Evolutionary conservation across 2,113 vertebrate species (phyloP).

Genomic region (Sula dactylatra): DNA sequence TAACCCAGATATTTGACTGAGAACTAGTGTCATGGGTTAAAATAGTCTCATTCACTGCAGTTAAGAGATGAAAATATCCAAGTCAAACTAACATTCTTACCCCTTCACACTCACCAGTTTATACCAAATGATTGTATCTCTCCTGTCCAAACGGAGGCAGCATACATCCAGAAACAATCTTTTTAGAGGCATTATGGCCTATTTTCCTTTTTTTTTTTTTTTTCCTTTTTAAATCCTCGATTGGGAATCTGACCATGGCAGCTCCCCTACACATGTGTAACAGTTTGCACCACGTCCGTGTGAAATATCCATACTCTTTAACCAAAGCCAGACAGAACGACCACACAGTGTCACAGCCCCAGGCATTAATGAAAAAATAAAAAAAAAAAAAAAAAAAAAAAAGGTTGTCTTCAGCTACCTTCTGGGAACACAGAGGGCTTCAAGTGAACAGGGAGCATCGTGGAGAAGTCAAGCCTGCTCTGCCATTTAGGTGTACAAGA

Average conservation of each 20-base stretch:
- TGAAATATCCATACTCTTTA: background rate
- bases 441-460: background rate
- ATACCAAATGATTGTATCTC: background rate
- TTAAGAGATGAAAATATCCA: background rate
- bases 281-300: accelerated
- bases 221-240: accelerated
- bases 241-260: background rate
- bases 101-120: background rate
- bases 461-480: background rate
- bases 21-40: background rate
- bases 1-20: background rate
- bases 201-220: background rate
- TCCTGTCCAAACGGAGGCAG: background rate
- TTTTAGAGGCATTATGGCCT: background rate
- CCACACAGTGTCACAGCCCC: background rate
- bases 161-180: background rate
- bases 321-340: background rate
- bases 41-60: background rate
- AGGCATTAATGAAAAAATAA: background rate
- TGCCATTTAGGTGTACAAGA: background rate
- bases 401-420: background rate
- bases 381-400: background rate
- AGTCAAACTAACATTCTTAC: background rate
- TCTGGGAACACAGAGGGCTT: background rate
- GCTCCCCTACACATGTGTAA: background rate